These are phyloP conservation scores for Bambusicola thoracicus DNA, from an alignment of 2,113 vertebrate species.

Conservation along the genomic window DNA sequence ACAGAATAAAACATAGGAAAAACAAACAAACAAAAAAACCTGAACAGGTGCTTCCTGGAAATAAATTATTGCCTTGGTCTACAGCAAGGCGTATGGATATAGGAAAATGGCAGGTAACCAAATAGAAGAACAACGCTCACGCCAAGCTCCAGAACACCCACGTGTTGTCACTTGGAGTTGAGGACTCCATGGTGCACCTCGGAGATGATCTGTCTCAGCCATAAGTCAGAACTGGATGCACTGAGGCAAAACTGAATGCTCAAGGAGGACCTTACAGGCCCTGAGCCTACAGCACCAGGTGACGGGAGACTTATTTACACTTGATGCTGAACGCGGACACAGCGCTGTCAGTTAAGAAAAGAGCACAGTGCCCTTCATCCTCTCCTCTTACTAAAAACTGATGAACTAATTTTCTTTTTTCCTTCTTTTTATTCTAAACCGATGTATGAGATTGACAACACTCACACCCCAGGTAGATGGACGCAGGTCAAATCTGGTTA, in stretches of 20 bases:
- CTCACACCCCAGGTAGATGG: accelerated
- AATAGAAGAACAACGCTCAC: neutral
- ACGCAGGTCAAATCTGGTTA: neutral
- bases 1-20: neutral
- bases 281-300: neutral
- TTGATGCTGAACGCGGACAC: neutral
- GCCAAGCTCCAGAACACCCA: neutral
- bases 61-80: neutral
- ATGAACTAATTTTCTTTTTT: neutral
- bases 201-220: neutral
- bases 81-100: neutral
- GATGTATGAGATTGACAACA: neutral
- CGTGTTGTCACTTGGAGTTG: neutral
- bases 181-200: neutral
- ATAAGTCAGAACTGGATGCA: neutral
- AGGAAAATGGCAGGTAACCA: neutral
- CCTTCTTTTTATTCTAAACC: neutral
- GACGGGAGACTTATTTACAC: neutral
- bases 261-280: neutral
- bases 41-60: neutral
- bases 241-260: neutral
- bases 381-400: neutral
- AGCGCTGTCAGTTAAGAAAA: accelerated
- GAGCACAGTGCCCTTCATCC: neutral
- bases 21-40: neutral